Percentiles rank a stretch among this genome's conserved stretches.
These are phyloP conservation scores for Halcyon chelicuti DNA, from an alignment of 2,797 vertebrate species.

Conservation along the genomic window DNA sequence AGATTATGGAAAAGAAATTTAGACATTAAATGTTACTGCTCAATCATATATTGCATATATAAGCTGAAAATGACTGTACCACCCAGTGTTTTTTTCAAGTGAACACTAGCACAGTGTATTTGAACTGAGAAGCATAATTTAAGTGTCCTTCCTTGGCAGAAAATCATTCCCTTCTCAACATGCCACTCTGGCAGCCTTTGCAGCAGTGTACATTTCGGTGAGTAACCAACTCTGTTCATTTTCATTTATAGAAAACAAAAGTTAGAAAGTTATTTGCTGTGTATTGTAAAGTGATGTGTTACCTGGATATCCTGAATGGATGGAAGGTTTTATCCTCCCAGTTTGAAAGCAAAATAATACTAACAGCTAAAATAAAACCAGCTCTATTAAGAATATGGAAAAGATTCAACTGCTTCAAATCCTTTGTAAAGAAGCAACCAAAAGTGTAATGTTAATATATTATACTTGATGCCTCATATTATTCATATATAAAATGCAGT, in stretches of 20 bases:
- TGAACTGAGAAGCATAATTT: slow-evolving; percentile 70
- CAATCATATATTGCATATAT: background rate
- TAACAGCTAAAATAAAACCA: background rate
- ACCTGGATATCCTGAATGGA: background rate
- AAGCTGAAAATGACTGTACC: slow-evolving; percentile 3
- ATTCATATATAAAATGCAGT: background rate
- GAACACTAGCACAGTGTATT: background rate
- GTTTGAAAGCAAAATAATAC: background rate
- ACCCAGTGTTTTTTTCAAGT: background rate
- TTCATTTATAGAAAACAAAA: background rate
- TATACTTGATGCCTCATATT: background rate
- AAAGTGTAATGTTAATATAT: background rate
- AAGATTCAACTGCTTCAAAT: background rate
- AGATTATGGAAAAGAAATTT: background rate
- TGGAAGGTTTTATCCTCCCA: background rate
- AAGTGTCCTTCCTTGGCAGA: slow-evolving; percentile 85
- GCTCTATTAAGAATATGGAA: background rate
- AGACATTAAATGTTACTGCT: background rate
- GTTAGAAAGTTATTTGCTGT: background rate
- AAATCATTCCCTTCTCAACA: slow-evolving; percentile 99
- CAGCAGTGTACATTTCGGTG: slow-evolving; percentile 97
- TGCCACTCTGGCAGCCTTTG: slow-evolving; percentile 95
- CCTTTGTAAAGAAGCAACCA: background rate
- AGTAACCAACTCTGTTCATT: slow-evolving; percentile 79
- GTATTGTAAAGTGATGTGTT: background rate